Evolutionary conservation across 2,888 invertebrate species (phyloP).

Genomic region (Agrochola circellaris): DNA sequence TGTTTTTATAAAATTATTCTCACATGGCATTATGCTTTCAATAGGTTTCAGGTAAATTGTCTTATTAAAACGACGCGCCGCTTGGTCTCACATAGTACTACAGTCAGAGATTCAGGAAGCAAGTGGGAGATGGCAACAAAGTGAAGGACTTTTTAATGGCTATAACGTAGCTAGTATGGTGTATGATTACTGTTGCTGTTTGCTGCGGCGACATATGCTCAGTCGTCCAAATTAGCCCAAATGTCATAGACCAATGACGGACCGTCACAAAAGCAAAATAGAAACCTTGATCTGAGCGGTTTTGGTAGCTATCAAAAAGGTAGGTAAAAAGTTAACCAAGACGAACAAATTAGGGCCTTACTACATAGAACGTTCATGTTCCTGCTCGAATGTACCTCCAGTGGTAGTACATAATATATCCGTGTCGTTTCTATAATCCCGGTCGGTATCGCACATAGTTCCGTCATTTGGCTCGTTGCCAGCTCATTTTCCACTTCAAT

Average conservation of each 20-base stretch:
- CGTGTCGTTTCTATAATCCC: constrained; percentile 3
- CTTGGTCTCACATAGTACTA: constrained; percentile 4
- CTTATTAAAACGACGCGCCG: constrained; percentile 36
- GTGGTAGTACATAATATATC: background rate
- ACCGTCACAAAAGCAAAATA: background rate
- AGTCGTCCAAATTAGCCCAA: background rate
- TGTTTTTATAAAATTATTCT: background rate
- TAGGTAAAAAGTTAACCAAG: background rate
- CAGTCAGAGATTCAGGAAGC: constrained; percentile 2
- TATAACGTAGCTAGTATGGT: background rate
- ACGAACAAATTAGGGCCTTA: background rate
- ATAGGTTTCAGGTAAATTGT: constrained; percentile 29
- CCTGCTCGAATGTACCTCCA: background rate
- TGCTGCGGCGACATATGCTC: background rate
- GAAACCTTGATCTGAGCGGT: no score
- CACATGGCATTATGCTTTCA: background rate
- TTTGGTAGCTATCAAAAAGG: background rate
- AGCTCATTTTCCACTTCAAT: constrained; percentile 66
- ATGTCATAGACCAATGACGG: background rate
- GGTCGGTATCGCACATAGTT: constrained; percentile 20
- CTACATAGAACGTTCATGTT: background rate
- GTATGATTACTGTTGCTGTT: background rate
- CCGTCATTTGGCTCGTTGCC: constrained; percentile 61
- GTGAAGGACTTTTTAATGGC: background rate
- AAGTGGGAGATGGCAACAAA: background rate